phyloP scores from a whole-genome alignment of 2,113 vertebrate genomes.

The Eublepharis macularius region DNA sequence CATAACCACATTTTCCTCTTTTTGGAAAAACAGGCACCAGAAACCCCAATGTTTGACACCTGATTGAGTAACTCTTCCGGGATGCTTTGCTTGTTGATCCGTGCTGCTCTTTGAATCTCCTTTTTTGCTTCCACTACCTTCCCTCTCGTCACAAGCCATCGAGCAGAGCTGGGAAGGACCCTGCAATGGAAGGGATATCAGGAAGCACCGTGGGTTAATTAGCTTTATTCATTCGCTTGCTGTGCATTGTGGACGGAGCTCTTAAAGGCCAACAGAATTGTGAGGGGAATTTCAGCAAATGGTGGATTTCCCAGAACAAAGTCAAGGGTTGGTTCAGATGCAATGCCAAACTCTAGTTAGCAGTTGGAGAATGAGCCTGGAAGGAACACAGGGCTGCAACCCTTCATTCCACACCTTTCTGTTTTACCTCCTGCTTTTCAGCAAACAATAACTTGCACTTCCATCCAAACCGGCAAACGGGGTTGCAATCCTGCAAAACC shows the following conservation, averaged over 20 bases:
- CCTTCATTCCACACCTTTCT: no score
- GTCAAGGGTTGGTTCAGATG: no score
- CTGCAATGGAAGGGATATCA: slow-evolving; percentile 57
- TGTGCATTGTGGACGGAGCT: background rate
- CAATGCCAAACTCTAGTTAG: no score
- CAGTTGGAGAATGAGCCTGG: no score
- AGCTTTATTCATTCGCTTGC: no score
- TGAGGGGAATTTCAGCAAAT: background rate
- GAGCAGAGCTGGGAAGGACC: slow-evolving; percentile 86
- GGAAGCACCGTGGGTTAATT: background rate
- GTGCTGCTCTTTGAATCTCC: slow-evolving; percentile 78
- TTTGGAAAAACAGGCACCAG: slow-evolving; percentile 17
- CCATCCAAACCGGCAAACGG: no score
- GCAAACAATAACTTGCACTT: no score
- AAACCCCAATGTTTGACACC: slow-evolving; percentile 65
- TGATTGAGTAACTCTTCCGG: slow-evolving; percentile 73
- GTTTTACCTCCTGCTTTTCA: no score
- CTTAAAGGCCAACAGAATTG: background rate
- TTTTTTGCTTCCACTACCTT: slow-evolving; percentile 78
- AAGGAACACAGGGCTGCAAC: no score
- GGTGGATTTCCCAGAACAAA: no score
- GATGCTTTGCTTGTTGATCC: slow-evolving; percentile 72
- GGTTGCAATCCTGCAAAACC: no score
- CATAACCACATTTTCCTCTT: background rate
- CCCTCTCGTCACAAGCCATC: slow-evolving; percentile 86